These are phyloP conservation scores for Drosophila conformis DNA, from an alignment of 2,888 invertebrate species.

Conservation along the genomic window DNA sequence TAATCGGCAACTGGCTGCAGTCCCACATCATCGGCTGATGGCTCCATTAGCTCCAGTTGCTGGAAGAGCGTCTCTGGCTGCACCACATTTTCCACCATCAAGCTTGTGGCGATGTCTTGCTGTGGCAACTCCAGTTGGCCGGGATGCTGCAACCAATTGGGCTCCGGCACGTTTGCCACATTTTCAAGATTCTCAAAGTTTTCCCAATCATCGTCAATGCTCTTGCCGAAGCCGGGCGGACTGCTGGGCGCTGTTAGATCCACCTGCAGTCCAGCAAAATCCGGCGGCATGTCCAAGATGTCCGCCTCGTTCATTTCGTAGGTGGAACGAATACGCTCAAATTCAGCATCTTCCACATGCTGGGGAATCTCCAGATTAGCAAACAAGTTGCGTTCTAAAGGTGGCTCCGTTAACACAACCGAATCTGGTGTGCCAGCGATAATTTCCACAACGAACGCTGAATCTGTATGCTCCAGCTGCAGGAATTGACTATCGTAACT, in stretches of 20 bases:
- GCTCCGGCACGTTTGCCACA: conserved; percentile 34
- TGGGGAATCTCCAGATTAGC: conserved; percentile 48
- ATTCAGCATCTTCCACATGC: conserved; percentile 59
- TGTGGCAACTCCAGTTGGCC: conserved; percentile 34
- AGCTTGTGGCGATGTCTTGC: conserved; percentile 10
- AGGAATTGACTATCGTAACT: conserved; percentile 1
- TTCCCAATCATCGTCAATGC: conserved; percentile 79
- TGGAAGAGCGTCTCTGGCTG: conserved; percentile 49
- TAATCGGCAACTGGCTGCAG: neutral
- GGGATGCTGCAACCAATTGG: conserved; percentile 58
- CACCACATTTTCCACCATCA: conserved; percentile 35
- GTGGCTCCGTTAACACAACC: conserved; percentile 15
- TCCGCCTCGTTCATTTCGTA: conserved; percentile 77
- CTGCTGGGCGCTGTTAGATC: conserved; percentile 31
- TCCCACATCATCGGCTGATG: conserved; percentile 5
- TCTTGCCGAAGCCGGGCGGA: conserved; percentile 75
- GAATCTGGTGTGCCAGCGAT: conserved; percentile 64
- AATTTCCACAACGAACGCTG: conserved; percentile 64
- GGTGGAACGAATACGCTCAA: conserved; percentile 69
- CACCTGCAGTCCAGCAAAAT: conserved; percentile 34
- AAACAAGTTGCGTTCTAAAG: conserved; percentile 44
- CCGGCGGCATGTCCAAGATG: conserved; percentile 61
- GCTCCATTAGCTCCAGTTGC: conserved; percentile 50
- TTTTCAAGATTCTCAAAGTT: conserved; percentile 71
- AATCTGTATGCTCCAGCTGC: conserved; percentile 39